Evolutionary conservation across 2,888 invertebrate genomes (phyloP), one percentile per base, ranked within the genome.

Genomic region (Caenorhabditis uteleia): DNA sequence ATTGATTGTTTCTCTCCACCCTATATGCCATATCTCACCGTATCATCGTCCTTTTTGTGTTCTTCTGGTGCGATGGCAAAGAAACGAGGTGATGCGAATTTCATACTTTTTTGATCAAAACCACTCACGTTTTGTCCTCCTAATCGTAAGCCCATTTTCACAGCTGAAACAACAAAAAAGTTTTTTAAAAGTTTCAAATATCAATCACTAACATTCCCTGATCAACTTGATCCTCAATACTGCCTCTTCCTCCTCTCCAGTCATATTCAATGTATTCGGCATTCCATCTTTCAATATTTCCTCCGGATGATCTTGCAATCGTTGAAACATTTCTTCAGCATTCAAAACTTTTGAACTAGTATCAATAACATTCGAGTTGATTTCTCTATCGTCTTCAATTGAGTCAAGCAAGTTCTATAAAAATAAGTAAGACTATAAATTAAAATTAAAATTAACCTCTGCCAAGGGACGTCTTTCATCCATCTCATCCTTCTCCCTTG

Each of bases 61-160:
- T 68, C 62, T 45, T 78, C 78, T 1, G 76, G 77, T 29, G 69
- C 71, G 10, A 78, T 54, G 12, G 76, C 62, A 34, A 78, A 60
- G 38, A 78, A 70, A 6, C 78, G 33, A 2, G 78, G 78, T 7
- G 77, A 77, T 8, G 66, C 59, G 18, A 71, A 54, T 34, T 42
- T 44, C 46, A 69, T n/a, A 46, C 54, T 69, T 25, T 69, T 65
- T 33, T 44, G 23, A 49, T 66, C 54, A 33, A 68, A 71, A 2
- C 57, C 66, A n/a, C 54, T 44, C 1, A 62, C 61, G 31, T 75
- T 74, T 16, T 62, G 57, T 0, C 75, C 75, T 4, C 61, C 44
- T n/a, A 75, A 34, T 31, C 40, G 27, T 14, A 73, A 31, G 7
- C 68, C 70, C 21, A 75, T 31, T 48, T 75, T 70, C 8, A 75